Evolutionary conservation across 2,888 invertebrate genomes (phyloP).

Genomic region (Melanostoma mellinum): DNA sequence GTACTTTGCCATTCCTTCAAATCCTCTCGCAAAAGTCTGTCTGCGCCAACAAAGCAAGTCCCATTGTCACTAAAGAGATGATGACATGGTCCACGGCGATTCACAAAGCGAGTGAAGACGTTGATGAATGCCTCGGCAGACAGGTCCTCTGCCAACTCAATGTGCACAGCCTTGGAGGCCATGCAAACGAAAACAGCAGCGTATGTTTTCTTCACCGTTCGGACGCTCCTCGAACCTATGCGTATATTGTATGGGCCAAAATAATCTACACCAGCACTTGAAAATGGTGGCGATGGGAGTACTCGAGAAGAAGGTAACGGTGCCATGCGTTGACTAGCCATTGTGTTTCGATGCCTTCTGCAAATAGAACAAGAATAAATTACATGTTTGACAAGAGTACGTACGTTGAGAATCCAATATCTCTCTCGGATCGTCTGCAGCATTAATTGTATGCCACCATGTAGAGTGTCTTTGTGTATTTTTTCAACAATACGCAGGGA

Average conservation of each 20-base stretch:
- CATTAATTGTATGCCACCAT: constrained; percentile 43
- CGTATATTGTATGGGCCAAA: constrained; percentile 34
- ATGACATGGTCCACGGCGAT: constrained; percentile 45
- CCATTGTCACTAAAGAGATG: constrained; percentile 49
- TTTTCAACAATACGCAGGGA: constrained; percentile 23
- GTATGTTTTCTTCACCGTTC: constrained; percentile 31
- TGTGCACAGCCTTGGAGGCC: constrained; percentile 37
- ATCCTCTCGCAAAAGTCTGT: constrained; percentile 23
- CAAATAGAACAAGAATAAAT: constrained; percentile 31
- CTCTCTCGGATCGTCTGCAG: constrained; percentile 30
- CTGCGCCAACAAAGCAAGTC: constrained; percentile 33
- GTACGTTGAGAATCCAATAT: constrained; percentile 45
- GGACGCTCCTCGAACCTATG: constrained; percentile 12
- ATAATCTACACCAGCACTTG: constrained; percentile 30
- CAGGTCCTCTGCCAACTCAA: constrained; percentile 34
- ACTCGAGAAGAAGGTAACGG: constrained; percentile 38
- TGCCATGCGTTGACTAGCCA: constrained; percentile 40
- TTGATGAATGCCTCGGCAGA: constrained; percentile 48
- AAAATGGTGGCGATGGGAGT: constrained; percentile 30
- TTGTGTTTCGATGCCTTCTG: constrained; percentile 38
- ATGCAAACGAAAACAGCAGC: constrained; percentile 34
- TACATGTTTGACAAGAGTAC: constrained; percentile 28
- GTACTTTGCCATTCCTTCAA: constrained; percentile 22
- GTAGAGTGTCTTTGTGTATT: constrained; percentile 1
- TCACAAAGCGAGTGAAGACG: constrained; percentile 36